Evolutionary conservation across 2,888 invertebrate species (phyloP), one percentile per base, ranked within the genome.

Genomic region (Resseliella maxima): DNA sequence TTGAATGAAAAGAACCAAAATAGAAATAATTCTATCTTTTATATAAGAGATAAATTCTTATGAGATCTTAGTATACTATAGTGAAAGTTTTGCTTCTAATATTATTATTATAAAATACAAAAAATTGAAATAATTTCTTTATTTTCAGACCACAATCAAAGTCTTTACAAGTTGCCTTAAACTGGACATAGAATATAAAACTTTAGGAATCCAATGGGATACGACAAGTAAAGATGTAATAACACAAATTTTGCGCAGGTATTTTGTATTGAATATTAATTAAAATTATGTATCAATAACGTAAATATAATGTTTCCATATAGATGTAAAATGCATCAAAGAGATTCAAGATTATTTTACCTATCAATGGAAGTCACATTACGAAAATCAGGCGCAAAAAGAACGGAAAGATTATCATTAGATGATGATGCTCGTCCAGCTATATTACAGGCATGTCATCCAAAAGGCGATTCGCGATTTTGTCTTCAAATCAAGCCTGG

Each of bases 101-200:
- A n/a, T n/a, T n/a, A n/a, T 50, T 8, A 81, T 81, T 36, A 18
- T 81, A 83, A 38, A 3, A 83, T 5, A n/a, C 35, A 36, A 3
- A 12, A 35, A 21, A 81, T 35, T 36, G 2, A 85, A 10, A 41
- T 38, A 50, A 85, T 85, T 54, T 86, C 85, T 89, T 89, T 89
- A 88, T 64, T 92, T 93, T 1, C 94, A 97, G 97, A 97, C 97
- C 59, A 96, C 97, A 81, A 96, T 98, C 88, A 97, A 97, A 92
- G 96, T 98, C 85, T 97, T 95, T 92, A 97, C 98, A 35, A 95
- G 95, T 89, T 96, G 97, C 89, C 93, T 98, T 87, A 94, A 97
- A 87, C 95, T 97, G 38, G 98, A 98, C 92, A 97, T 98, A 90
- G 98, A 98, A 91, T 98, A 98, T 94, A 98, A 98, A 92, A 98